A percentile compares a stretch with the other conserved stretches of the same genome.
Evolutionary conservation across 1,140 invertebrate genomes (phyloP).

Genomic region (Drosophila tsacasi): DNA sequence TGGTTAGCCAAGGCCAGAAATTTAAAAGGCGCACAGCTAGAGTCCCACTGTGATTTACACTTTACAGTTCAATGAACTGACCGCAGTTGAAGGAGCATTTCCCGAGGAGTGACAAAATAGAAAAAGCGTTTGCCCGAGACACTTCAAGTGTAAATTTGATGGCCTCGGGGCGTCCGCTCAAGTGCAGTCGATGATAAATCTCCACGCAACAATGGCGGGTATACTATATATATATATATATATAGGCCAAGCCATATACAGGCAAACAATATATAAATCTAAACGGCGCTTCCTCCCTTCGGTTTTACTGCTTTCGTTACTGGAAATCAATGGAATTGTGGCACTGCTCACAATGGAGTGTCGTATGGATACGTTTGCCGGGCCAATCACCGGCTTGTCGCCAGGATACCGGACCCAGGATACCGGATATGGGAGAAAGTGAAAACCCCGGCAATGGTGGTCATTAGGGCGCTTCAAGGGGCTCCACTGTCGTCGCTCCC

Average conservation of each 20-base stretch:
- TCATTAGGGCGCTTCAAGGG: slow-evolving; percentile 70
- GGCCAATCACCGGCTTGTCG: slow-evolving; percentile 44
- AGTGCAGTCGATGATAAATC: slow-evolving; percentile 78
- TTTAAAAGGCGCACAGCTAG: slow-evolving; percentile 17
- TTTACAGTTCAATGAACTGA: slow-evolving; percentile 59
- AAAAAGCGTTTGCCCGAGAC: slow-evolving; percentile 58
- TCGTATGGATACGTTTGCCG: slow-evolving; percentile 42
- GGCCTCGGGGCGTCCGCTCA: slow-evolving; percentile 59
- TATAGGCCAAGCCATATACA: slow-evolving; percentile 46
- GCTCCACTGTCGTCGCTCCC: neutral
- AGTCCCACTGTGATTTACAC: slow-evolving; percentile 36
- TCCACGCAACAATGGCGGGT: slow-evolving; percentile 41
- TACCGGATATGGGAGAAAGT: slow-evolving; percentile 52
- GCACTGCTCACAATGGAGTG: slow-evolving; percentile 33
- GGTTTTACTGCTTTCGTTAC: slow-evolving; percentile 59
- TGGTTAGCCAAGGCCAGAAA: slow-evolving; percentile 2
- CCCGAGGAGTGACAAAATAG: slow-evolving; percentile 15
- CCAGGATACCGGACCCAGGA: slow-evolving; percentile 4
- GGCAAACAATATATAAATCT: slow-evolving; percentile 29
- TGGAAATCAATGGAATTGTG: slow-evolving; percentile 71
- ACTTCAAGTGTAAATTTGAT: slow-evolving; percentile 77
- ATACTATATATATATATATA: too few species aligned
- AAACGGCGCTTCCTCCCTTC: slow-evolving; percentile 4
- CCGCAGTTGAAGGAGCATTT: slow-evolving; percentile 7
- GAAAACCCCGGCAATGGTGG: slow-evolving; percentile 59